Evolutionary conservation across 2,888 invertebrate species (phyloP).

Genomic region (Anthoptus insignis): DNA sequence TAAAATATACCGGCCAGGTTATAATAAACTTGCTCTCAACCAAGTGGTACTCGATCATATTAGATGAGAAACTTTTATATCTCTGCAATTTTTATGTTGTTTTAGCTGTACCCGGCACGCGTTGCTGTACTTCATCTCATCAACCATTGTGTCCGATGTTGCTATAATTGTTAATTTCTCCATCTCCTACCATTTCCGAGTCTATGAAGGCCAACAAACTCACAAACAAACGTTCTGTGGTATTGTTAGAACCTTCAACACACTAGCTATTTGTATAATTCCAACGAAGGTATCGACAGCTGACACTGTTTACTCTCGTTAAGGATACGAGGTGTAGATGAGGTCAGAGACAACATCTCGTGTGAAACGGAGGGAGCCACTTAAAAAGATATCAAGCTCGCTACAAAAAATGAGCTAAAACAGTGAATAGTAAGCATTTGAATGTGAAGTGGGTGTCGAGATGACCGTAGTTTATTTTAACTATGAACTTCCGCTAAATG

Average conservation of each 20-base stretch:
- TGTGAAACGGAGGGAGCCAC: constrained; percentile 69
- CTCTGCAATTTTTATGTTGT: constrained; percentile 1
- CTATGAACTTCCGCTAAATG: constrained; percentile 78
- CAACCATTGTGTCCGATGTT: no score
- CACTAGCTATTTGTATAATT: constrained; percentile 19
- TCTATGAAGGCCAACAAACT: no score
- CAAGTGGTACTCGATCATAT: background rate
- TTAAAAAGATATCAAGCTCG: constrained; percentile 67
- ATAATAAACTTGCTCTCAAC: constrained; percentile 30
- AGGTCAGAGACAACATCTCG: constrained; percentile 53
- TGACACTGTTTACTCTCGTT: constrained; percentile 62
- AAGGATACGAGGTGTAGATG: constrained; percentile 60
- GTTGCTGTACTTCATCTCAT: background rate
- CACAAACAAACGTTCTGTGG: no score
- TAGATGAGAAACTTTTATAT: background rate
- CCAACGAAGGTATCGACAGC: constrained; percentile 50
- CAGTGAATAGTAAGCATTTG: constrained; percentile 72
- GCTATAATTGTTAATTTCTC: no score
- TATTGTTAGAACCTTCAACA: constrained; percentile 18
- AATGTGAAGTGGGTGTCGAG: constrained; percentile 71
- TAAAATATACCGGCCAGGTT: constrained; percentile 33
- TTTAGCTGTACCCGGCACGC: no score
- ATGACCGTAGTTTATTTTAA: constrained; percentile 82
- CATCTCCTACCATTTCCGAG: no score
- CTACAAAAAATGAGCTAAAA: constrained; percentile 69